Base-by-base conservation (phyloP, 2,113 vertebrate genomes). In the Quiscalus mexicanus region DNA sequence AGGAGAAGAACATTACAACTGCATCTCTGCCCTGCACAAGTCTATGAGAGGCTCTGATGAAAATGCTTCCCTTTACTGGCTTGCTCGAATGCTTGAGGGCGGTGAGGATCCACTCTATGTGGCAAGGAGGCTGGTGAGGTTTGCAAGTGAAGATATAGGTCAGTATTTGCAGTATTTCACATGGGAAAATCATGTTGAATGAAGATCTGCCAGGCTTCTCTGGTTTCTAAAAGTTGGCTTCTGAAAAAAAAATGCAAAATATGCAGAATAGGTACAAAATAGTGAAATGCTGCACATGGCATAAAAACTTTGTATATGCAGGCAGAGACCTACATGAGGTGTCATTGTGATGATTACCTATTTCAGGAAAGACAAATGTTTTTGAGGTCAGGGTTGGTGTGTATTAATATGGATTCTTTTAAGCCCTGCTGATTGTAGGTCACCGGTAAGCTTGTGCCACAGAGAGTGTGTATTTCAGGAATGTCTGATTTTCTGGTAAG, bases 1-100 rank as follows among this genome's bases (percentile, higher is more conserved):
- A 99, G 99, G 99, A 64, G 99, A 99, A 74, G 99, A 99, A 64
- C 99, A 99, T 96, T 99, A 99, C 97, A 99, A 99, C 97, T 99
- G 99, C 93, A 99, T 99, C 96, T 99, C 99, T 18, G 99, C 99
- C 4, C 96, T 99, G 45, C 99, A 99, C 87, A 99, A 99, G 97
- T 99, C 99, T 1, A 99, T 99, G 99, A 98, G 99, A 82, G 99
- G 99, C 92, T 99, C 99, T 0, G 98, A 99, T 81, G 98, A 98
- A 95, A 99, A 99, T 0, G 99, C 99, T 37, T 98, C 99, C 53
- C 99, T 99, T 75, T 99, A 99, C 97, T 99, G 99, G 99, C 98
- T 99, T 77, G 99, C 98, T 25, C 98, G 99, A 85, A 99, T 99
- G 99, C 99, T 99, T 37, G 99, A 99, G 96, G 99, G 99, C 2